A percentile compares a stretch with the other conserved stretches of the same genome.
Conservation (phyloP, 2,113 vertebrate species). For the Anarhynchus alexandrinus region DNA sequence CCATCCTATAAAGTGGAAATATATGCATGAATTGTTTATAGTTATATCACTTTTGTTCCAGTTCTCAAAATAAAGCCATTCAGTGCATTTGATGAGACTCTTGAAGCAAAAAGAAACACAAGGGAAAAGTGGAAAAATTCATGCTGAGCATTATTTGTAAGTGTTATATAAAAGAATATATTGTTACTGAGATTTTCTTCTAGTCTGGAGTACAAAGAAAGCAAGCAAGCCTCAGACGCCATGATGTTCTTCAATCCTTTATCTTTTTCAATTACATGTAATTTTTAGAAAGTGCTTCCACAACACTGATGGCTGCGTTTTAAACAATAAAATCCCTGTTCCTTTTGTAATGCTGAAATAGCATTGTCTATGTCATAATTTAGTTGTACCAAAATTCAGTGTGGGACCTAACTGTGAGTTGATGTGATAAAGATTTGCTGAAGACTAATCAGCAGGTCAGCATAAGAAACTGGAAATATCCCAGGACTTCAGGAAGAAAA, state of each 20-base stretch:
- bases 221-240: background rate
- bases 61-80: slow-evolving; percentile 19
- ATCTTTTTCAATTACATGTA: background rate
- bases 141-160: background rate
- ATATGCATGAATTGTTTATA: background rate
- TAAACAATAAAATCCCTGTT: background rate
- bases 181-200: background rate
- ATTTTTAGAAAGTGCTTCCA: background rate
- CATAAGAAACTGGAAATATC: background rate
- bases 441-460: background rate
- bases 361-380: background rate
- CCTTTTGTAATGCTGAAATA: background rate
- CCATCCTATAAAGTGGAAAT: background rate
- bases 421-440: background rate
- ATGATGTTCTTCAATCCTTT: background rate
- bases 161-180: background rate
- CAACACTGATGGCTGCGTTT: background rate
- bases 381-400: background rate
- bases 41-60: background rate
- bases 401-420: background rate
- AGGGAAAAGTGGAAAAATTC: background rate
- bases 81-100: background rate
- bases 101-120: background rate
- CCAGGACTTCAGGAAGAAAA: background rate
- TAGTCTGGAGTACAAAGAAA: background rate